A percentile compares a stretch with the other conserved stretches of the same genome.
Conservation (phyloP, 2,888 invertebrate genomes). For the Corbicula japonica region DNA sequence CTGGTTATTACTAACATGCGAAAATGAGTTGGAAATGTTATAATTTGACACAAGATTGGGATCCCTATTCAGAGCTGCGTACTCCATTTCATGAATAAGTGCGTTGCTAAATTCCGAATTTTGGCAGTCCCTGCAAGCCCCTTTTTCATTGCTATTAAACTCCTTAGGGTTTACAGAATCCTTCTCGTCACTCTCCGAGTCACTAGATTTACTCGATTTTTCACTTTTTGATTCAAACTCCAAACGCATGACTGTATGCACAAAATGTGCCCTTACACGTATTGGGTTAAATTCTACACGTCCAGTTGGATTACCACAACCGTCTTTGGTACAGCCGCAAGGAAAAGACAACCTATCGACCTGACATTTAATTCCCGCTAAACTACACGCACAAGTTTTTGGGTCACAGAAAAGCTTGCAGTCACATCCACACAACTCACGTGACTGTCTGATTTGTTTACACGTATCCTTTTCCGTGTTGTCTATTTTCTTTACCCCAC, state of each 20-base stretch:
- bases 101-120: constrained; percentile 84
- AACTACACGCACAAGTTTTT: constrained; percentile 97
- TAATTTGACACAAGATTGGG: constrained; percentile 68
- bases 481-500: constrained; percentile 97
- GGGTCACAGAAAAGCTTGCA: constrained; percentile 93
- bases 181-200: constrained; percentile 32
- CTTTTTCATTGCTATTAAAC: constrained; percentile 85
- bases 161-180: constrained; percentile 87
- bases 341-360: constrained; percentile 98
- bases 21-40: constrained; percentile 54
- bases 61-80: constrained; percentile 71
- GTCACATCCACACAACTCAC: constrained; percentile 89
- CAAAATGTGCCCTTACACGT: constrained; percentile 97
- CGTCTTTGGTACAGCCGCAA: constrained; percentile 97
- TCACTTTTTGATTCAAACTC: constrained; percentile 82
- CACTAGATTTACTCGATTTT: constrained; percentile 43
- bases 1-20: constrained; percentile 39
- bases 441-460: constrained; percentile 94
- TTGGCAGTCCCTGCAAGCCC: constrained; percentile 86
- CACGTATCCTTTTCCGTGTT: constrained; percentile 97
- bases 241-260: constrained; percentile 96
- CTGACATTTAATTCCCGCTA: constrained; percentile 98
- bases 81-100: constrained; percentile 84
- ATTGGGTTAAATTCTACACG: constrained; percentile 98
- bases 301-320: constrained; percentile 96